Percentiles rank a stretch among this genome's conserved stretches.
Conservation (phyloP, 2,113 vertebrate species). For the Platysternon megacephalum region DNA sequence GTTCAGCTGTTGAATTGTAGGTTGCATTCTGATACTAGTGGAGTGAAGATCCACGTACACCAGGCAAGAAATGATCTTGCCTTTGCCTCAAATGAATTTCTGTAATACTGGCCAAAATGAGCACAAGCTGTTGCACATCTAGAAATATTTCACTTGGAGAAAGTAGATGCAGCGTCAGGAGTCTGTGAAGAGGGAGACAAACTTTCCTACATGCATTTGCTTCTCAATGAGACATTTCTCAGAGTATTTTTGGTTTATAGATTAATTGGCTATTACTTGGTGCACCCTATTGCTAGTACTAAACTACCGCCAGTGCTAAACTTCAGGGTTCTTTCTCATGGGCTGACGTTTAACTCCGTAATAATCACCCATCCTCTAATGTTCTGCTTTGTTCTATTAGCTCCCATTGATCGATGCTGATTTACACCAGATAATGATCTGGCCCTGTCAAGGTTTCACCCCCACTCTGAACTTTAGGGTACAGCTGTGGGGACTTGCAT, state of each 20-base stretch:
- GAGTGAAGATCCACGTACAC: not conserved
- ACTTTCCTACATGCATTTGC: not conserved
- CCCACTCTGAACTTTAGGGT: too few relatives aligned
- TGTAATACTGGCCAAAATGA: not conserved
- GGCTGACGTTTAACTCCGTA: not conserved
- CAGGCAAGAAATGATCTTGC: slow-evolving; percentile 11
- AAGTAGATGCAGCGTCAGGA: not conserved
- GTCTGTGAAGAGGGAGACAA: not conserved
- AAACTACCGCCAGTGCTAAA: not conserved
- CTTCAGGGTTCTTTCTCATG: slow-evolving; percentile 1
- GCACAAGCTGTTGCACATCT: not conserved
- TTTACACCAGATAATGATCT: not conserved
- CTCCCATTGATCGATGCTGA: not conserved
- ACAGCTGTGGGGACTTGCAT: too few relatives aligned
- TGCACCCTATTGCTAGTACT: not conserved
- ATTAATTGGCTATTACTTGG: slow-evolving; percentile 7
- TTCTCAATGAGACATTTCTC: not conserved
- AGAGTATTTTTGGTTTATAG: not conserved
- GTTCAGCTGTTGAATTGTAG: not conserved
- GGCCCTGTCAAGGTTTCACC: too few relatives aligned
- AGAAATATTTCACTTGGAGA: not conserved
- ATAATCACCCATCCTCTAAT: not conserved
- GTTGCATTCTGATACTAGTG: slow-evolving; percentile 15
- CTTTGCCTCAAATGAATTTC: slow-evolving; percentile 10
- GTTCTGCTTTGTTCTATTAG: not conserved